Evolutionary conservation across 2,113 vertebrate species (phyloP).

Genomic region (Xenopus tropicalis): DNA sequence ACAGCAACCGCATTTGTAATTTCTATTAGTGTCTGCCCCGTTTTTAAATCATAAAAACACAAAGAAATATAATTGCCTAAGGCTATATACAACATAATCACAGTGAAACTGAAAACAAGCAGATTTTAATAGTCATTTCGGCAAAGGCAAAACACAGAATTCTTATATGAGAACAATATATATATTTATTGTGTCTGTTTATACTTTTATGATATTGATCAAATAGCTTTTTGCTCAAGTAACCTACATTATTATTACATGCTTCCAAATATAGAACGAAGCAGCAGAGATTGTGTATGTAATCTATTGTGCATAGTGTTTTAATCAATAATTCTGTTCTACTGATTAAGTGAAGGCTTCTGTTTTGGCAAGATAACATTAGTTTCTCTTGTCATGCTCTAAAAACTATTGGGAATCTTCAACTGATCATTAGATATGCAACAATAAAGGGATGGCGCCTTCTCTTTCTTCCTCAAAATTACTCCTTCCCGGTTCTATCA

Average conservation of each 20-base stretch:
- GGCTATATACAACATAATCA: too few relatives aligned
- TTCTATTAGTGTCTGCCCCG: too few relatives aligned
- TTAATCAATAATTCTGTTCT: constrained; percentile 87
- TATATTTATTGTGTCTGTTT: constrained; percentile 29
- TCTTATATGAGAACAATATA: too few relatives aligned
- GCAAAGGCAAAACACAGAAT: too few relatives aligned
- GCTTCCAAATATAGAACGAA: constrained; percentile 62
- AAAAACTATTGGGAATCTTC: constrained; percentile 75
- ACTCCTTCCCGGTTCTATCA: constrained; percentile 75
- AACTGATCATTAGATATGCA: constrained; percentile 86
- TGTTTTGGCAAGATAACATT: constrained; percentile 87
- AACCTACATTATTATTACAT: constrained; percentile 60
- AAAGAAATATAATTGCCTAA: too few relatives aligned
- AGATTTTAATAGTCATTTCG: constrained; percentile 22
- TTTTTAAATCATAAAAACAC: neutral
- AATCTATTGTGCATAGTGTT: constrained; percentile 74
- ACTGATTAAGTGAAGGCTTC: constrained; percentile 82
- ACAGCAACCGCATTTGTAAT: too few relatives aligned
- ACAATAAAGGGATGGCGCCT: constrained; percentile 72
- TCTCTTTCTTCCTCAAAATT: constrained; percentile 75
- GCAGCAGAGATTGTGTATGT: constrained; percentile 64
- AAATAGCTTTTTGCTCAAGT: constrained; percentile 56
- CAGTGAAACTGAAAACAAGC: too few relatives aligned
- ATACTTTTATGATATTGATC: constrained; percentile 55
- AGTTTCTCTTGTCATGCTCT: constrained; percentile 80